Evolutionary conservation across 2,888 invertebrate species (phyloP).

Genomic region (Dryobota labecula): DNA sequence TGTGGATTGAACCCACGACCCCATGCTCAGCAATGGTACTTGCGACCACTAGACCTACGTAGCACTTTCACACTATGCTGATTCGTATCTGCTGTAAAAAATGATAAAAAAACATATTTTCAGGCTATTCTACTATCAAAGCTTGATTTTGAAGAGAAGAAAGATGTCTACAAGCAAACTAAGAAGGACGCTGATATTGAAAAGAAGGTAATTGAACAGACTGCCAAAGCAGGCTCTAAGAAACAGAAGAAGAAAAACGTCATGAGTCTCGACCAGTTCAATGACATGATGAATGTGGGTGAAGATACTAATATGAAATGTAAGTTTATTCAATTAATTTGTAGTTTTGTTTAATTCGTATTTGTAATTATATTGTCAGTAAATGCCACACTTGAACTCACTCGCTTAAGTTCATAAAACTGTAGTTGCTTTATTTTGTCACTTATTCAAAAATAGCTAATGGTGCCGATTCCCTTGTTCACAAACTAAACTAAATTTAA

Average conservation of each 20-base stretch:
- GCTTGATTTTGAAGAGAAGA: conserved; percentile 93
- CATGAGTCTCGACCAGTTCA: conserved; percentile 94
- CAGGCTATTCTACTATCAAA: conserved; percentile 94
- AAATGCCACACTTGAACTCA: background rate
- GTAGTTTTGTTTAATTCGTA: background rate
- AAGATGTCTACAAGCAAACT: conserved; percentile 85
- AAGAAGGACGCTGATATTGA: conserved; percentile 84
- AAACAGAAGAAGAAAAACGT: conserved; percentile 92
- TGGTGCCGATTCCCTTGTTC: too few relatives aligned
- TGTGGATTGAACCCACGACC: background rate
- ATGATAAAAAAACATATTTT: conserved; percentile 46
- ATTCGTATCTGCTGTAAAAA: background rate
- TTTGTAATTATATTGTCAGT: background rate
- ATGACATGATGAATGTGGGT: conserved; percentile 88
- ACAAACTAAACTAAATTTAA: too few relatives aligned
- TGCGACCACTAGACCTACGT: background rate
- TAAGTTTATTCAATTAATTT: conserved; percentile 61
- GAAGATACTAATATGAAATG: conserved; percentile 75
- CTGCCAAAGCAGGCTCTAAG: conserved; percentile 78
- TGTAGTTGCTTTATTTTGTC: background rate
- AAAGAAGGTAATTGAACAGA: conserved; percentile 78
- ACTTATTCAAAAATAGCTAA: background rate
- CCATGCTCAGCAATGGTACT: background rate
- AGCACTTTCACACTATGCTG: background rate
- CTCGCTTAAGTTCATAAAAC: background rate